Evolutionary conservation across 2,113 vertebrate genomes (phyloP).

Genomic region (Entelurus aequoreus): DNA sequence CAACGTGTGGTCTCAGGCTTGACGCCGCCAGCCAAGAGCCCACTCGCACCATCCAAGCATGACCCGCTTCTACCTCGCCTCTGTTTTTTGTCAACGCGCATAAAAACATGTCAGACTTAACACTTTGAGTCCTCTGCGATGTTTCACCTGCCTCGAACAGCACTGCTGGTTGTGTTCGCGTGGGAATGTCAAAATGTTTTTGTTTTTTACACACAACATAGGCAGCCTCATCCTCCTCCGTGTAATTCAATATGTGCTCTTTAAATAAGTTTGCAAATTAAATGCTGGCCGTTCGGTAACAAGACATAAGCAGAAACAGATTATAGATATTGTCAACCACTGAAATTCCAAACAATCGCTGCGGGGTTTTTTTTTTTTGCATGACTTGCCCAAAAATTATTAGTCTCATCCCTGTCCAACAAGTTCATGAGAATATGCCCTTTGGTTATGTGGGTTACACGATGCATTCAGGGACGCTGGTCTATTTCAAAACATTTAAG

Average conservation of each 20-base stretch:
- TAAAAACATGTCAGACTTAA: slow-evolving; percentile 56
- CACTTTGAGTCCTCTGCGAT: slow-evolving; percentile 50
- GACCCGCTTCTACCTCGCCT: slow-evolving; percentile 51
- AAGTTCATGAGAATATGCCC: not conserved
- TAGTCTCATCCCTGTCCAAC: not conserved
- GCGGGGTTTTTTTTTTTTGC: not conserved
- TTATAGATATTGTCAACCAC: no score
- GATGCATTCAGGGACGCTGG: no score
- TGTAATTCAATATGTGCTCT: not conserved
- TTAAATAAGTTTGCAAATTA: not conserved
- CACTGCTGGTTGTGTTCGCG: not conserved
- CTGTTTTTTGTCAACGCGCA: slow-evolving; percentile 58
- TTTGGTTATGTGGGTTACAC: not conserved
- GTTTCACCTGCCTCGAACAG: slow-evolving; percentile 32
- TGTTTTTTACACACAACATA: slow-evolving; percentile 11
- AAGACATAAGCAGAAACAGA: not conserved
- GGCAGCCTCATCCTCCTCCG: slow-evolving; percentile 18
- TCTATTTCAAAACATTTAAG: no score
- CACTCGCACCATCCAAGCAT: slow-evolving; percentile 51
- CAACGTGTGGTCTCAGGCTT: slow-evolving; percentile 60
- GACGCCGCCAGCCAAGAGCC: slow-evolving; percentile 47
- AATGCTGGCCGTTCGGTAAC: not conserved
- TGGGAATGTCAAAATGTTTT: not conserved
- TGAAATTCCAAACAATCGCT: not conserved
- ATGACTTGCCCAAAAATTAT: not conserved